These are phyloP conservation scores for Arnoldichthys spilopterus DNA, from an alignment of 2,797 vertebrate genomes.

Conservation along the genomic window DNA sequence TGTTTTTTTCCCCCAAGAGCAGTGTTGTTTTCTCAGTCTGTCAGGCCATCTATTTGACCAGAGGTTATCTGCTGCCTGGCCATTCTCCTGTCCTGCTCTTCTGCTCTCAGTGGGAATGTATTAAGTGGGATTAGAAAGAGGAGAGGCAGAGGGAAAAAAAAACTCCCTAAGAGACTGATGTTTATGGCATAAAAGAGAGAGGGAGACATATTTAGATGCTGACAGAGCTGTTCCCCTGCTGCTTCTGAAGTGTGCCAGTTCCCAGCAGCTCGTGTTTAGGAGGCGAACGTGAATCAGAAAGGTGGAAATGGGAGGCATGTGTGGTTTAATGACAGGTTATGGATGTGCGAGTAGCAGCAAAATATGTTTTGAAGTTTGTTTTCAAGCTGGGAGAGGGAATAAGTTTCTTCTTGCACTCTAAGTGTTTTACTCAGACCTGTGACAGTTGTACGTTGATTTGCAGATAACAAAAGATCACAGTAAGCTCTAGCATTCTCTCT, in stretches of 20 bases:
- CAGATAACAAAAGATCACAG: not conserved
- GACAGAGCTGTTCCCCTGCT: slow-evolving; percentile 31
- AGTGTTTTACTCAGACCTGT: slow-evolving; percentile 10
- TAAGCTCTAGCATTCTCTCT: slow-evolving; percentile 14
- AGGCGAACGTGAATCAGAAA: not conserved
- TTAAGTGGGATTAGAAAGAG: slow-evolving; percentile 61
- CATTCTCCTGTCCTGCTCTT: not conserved
- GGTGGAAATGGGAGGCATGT: not conserved
- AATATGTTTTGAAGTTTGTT: slow-evolving; percentile 62
- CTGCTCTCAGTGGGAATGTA: slow-evolving; percentile 40
- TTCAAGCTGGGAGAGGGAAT: slow-evolving; percentile 3
- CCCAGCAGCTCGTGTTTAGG: slow-evolving; percentile 17
- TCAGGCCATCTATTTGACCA: slow-evolving; percentile 31
- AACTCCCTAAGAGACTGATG: slow-evolving; percentile 56
- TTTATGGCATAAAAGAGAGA: slow-evolving; percentile 44
- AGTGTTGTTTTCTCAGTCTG: not conserved
- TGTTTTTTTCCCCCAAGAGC: not conserved
- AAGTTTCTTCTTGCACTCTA: not conserved
- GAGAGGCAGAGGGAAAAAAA: slow-evolving; percentile 45
- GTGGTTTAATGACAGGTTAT: slow-evolving; percentile 56
- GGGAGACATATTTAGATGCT: slow-evolving; percentile 42
- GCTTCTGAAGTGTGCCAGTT: slow-evolving; percentile 27
- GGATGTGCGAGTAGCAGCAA: slow-evolving; percentile 52
- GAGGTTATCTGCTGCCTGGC: slow-evolving; percentile 19
- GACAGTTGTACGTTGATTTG: slow-evolving; percentile 27